A percentile compares a stretch with the other conserved stretches of the same genome.
Conservation (phyloP, 1,140 invertebrate species). For the Vanessa atalanta region DNA sequence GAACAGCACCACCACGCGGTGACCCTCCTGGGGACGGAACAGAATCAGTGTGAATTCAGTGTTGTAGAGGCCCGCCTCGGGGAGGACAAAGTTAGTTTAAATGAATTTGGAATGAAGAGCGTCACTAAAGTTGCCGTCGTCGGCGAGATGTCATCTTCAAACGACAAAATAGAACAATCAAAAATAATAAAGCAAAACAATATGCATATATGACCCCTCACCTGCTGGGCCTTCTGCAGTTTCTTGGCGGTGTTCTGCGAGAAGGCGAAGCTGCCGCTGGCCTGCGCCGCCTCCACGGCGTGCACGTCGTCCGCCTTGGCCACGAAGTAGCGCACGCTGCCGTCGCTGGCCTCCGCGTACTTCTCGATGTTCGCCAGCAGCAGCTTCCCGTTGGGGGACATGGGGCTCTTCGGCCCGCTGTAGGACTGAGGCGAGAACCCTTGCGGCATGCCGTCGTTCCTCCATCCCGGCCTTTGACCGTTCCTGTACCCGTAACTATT, state of each 20-base stretch:
- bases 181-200: no score
- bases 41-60: background rate
- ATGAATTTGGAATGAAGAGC: no score
- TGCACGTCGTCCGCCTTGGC: constrained; percentile 66
- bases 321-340: constrained; percentile 69
- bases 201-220: constrained; percentile 11
- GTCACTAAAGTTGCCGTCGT: no score
- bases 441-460: constrained; percentile 50
- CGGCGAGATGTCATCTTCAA: no score
- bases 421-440: constrained; percentile 56
- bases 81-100: background rate
- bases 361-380: constrained; percentile 73
- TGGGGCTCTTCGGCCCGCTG: constrained; percentile 59
- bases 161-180: no score
- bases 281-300: constrained; percentile 66
- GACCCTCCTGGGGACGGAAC: constrained; percentile 50
- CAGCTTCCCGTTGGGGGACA: constrained; percentile 64
- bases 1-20: constrained; percentile 64
- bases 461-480: constrained; percentile 52
- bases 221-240: constrained; percentile 71
- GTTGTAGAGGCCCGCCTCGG: background rate
- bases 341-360: constrained; percentile 54
- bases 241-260: constrained; percentile 74
- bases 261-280: constrained; percentile 67
- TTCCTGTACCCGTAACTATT: constrained; percentile 54